phyloP scores from a whole-genome alignment of 1,140 invertebrate genomes.

The Phocides pigmalion region DNA sequence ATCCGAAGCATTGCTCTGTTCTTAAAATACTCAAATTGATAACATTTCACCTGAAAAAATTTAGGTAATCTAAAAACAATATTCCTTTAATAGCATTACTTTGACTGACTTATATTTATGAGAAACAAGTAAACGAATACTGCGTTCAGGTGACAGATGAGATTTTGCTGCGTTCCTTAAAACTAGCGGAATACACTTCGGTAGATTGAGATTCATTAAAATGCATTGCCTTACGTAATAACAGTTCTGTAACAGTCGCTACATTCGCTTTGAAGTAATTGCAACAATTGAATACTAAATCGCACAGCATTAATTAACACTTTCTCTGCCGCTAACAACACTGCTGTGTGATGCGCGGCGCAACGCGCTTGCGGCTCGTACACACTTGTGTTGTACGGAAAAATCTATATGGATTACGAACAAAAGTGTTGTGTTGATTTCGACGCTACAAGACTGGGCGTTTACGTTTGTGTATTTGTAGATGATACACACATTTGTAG shows the following conservation, averaged over 20 bases:
- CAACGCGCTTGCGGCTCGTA: too few relatives aligned
- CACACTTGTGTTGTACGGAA: too few relatives aligned
- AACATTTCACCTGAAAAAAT: constrained; percentile 23
- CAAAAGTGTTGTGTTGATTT: too few relatives aligned
- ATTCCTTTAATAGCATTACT: neutral
- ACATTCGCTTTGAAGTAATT: constrained; percentile 8
- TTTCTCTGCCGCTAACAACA: too few relatives aligned
- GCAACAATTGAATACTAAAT: neutral
- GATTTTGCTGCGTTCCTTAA: neutral
- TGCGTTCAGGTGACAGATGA: neutral
- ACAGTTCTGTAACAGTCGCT: neutral
- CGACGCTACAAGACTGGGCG: too few relatives aligned
- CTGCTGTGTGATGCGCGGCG: too few relatives aligned
- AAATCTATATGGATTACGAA: too few relatives aligned
- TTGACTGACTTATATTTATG: neutral
- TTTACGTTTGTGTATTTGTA: too few relatives aligned
- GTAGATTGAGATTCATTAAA: neutral
- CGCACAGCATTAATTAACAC: constrained; percentile 4
- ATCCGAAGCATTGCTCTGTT: constrained; percentile 3
- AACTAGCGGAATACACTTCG: neutral
- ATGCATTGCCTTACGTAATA: constrained; percentile 8
- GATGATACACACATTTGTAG: too few relatives aligned
- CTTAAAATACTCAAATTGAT: constrained; percentile 32
- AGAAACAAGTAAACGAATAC: constrained; percentile 4
- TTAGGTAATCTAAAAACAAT: too few relatives aligned